Percentiles rank a stretch among this genome's conserved stretches.
phyloP scores from a whole-genome alignment of 2,113 vertebrate species.

The Oreochromis spilurus region DNA sequence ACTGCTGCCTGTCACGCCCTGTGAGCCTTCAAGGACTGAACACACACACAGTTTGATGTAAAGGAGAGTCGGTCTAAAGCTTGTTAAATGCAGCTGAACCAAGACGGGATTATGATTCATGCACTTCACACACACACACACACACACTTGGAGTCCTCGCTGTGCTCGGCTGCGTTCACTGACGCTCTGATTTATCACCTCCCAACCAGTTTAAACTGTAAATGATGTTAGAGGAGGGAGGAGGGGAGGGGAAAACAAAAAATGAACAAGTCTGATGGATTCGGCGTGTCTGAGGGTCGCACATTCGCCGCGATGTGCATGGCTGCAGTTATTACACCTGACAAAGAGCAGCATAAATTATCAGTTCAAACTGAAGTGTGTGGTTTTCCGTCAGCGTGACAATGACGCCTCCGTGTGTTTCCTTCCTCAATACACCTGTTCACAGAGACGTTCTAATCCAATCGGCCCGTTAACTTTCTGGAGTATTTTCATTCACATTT shows the following conservation, averaged over 20 bases:
- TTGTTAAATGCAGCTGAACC: slow-evolving; percentile 53
- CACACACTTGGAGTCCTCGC: background rate
- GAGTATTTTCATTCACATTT: background rate
- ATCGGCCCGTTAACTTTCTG: background rate
- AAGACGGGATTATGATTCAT: slow-evolving; percentile 54
- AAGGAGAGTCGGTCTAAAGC: slow-evolving; percentile 37
- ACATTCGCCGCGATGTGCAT: background rate
- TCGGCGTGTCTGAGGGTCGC: background rate
- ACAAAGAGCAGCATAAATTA: background rate
- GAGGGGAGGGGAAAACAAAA: background rate
- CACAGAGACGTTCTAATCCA: background rate
- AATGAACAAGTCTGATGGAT: background rate
- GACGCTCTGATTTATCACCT: slow-evolving; percentile 41
- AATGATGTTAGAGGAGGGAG: background rate
- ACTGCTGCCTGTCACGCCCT: slow-evolving; percentile 24
- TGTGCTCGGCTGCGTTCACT: slow-evolving; percentile 9
- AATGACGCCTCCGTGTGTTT: background rate
- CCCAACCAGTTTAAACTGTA: background rate
- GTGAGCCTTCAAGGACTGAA: slow-evolving; percentile 45
- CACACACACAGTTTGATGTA: slow-evolving; percentile 17
- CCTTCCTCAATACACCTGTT: background rate
- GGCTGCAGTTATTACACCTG: background rate
- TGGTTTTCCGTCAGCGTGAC: background rate
- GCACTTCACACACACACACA: background rate
- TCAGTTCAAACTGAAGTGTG: background rate